Evolutionary conservation across 2,113 vertebrate species (phyloP), one percentile per base, ranked within the genome.

Genomic region (Dryoscopus gambensis): DNA sequence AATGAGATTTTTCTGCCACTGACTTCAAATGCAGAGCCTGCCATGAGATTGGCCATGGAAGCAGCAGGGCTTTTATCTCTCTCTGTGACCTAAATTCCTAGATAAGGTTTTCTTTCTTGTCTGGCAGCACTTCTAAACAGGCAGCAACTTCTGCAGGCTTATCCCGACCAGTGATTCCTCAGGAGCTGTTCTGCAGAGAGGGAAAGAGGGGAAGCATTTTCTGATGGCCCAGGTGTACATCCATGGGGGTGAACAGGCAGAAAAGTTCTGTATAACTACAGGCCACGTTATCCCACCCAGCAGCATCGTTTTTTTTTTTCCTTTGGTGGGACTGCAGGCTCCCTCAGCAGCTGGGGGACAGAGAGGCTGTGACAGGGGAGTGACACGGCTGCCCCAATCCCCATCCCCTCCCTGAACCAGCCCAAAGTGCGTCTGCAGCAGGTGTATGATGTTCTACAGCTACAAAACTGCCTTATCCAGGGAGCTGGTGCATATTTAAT

Each of bases 11-110:
- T 96, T 78, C 91, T 87, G 76, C 62, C 62, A 15, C 59, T 89
- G 93, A 65, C 91, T 95, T 95, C 68, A 92, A 77, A 87, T 88
- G 83, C 83, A 84, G 90, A 92, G 64, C 30, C 81, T 84, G 80
- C 64, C 76, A 24, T 57, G 77, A 92, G 95, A 89, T 50, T 59
- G 89, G 87, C 89, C 39, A 6, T 25, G 68, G 89, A 81, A 78
- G 47, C 81, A 70, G 69, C 62, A 35, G 0, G 1, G 77, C 91
- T 96, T 96, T 96, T 78, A 73, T 92, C 89, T 94, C 62, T 11
- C 37, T 30, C 76, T 3, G 3, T 95, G 95, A 91, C 91, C 81
- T 82, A 87, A 81, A 95, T 89, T 95, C 73, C 40, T 59, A 12
- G 37, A 31, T 62, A 65, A 84, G 65, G 56, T 78, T 89, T 92